A percentile compares a stretch with the other conserved stretches of the same genome.
phyloP scores from a whole-genome alignment of 2,888 invertebrate genomes.

The Epiblema foenella region DNA sequence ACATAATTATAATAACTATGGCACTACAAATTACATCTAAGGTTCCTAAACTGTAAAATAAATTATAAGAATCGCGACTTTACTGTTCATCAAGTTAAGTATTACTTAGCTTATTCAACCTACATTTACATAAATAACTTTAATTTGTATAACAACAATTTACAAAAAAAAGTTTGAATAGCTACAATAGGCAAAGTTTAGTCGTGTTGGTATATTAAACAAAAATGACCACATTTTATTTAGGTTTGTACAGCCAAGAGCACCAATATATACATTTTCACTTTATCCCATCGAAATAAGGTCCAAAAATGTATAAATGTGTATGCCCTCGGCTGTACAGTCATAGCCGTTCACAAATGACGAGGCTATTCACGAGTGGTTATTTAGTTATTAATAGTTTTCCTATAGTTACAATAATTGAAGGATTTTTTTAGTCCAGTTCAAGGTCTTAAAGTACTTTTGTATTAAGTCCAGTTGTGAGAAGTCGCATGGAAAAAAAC shows the following conservation, averaged over 20 bases:
- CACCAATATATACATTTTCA: no score
- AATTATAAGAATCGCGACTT: slow-evolving; percentile 54
- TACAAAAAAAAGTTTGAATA: slow-evolving; percentile 59
- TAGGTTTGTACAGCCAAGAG: slow-evolving; percentile 45
- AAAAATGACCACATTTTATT: slow-evolving; percentile 54
- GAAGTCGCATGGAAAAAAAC: slow-evolving; percentile 49
- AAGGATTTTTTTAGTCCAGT: slow-evolving; percentile 59
- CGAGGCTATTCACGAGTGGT: slow-evolving; percentile 5
- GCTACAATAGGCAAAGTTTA: slow-evolving; percentile 26
- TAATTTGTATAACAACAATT: slow-evolving; percentile 65
- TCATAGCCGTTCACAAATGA: slow-evolving; percentile 28
- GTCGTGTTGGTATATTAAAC: slow-evolving; percentile 21
- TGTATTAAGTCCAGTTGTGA: slow-evolving; percentile 46
- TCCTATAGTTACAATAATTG: slow-evolving; percentile 46
- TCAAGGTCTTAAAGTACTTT: slow-evolving; percentile 54
- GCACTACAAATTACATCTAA: slow-evolving; percentile 18
- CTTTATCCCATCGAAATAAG: no score
- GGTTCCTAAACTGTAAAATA: neutral
- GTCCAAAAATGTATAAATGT: no score
- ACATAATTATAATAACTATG: slow-evolving; percentile 22
- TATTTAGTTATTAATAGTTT: slow-evolving; percentile 13
- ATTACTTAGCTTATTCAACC: slow-evolving; percentile 52
- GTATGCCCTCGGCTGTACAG: no score
- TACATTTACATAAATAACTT: slow-evolving; percentile 63
- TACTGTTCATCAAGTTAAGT: slow-evolving; percentile 49